phyloP scores from a whole-genome alignment of 2,797 vertebrate genomes.

The Selene dorsalis region DNA sequence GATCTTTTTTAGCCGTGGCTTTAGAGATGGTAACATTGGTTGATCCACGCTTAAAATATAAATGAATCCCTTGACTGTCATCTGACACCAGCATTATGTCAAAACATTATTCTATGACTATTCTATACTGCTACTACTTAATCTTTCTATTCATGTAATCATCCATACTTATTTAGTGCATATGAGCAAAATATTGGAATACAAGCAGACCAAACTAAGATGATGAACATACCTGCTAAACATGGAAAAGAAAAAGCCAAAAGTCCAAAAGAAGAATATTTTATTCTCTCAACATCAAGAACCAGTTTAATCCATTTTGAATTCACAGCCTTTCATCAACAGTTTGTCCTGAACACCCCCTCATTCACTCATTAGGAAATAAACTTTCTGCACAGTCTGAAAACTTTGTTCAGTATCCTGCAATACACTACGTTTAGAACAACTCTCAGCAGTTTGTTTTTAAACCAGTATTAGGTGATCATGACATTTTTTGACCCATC shows the following conservation, averaged over 20 bases:
- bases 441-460: conserved; percentile 6
- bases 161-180: background rate
- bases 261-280: background rate
- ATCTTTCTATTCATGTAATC: too few species aligned
- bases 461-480: background rate
- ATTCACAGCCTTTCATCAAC: conserved; percentile 4
- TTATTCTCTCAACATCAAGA: conserved; percentile 11
- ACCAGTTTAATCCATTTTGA: background rate
- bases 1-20: conserved; percentile 14
- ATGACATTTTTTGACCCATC: background rate
- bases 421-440: background rate
- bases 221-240: background rate
- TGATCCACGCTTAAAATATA: background rate
- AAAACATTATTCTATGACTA: background rate
- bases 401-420: conserved; percentile 7
- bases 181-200: background rate
- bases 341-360: background rate
- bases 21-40: background rate
- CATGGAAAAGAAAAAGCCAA: background rate
- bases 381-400: background rate
- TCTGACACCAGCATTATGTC: background rate
- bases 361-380: background rate
- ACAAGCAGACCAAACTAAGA: background rate
- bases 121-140: too few species aligned
- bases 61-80: background rate